Percentiles rank a stretch among this genome's conserved stretches.
These are phyloP conservation scores for Pipa parva DNA, from an alignment of 2,113 vertebrate genomes.

Conservation along the genomic window DNA sequence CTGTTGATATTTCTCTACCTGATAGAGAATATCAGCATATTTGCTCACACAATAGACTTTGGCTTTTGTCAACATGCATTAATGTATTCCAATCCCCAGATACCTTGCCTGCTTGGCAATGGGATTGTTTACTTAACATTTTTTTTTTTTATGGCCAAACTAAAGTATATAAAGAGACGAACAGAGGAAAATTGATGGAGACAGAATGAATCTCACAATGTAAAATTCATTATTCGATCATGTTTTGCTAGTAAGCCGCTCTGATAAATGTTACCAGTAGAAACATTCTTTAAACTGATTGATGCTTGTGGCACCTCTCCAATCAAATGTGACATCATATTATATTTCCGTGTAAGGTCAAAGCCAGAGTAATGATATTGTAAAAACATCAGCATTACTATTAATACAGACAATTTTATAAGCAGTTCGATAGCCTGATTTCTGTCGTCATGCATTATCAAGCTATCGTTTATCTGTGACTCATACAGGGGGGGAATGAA, in stretches of 20 bases:
- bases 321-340: constrained; percentile 20
- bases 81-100: constrained; percentile 12
- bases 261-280: constrained; percentile 15
- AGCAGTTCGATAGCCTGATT: too few relatives aligned
- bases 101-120: constrained; percentile 1
- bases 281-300: constrained; percentile 14
- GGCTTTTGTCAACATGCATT: constrained; percentile 26
- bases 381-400: not conserved
- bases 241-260: constrained; percentile 28
- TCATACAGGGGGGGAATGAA: too few relatives aligned
- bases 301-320: constrained; percentile 11
- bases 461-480: too few relatives aligned
- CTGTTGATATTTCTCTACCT: not conserved
- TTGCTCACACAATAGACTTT: constrained; percentile 12
- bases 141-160: constrained; percentile 2
- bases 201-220: constrained; percentile 53
- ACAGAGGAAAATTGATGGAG: constrained; percentile 48
- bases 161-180: constrained; percentile 11
- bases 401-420: too few relatives aligned
- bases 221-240: constrained; percentile 53
- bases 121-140: constrained; percentile 26
- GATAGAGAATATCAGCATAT: not conserved
- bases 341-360: constrained; percentile 5
- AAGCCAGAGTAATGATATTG: not conserved
- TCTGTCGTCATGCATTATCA: too few relatives aligned